Evolutionary conservation across 1,140 invertebrate species (phyloP), one percentile per base, ranked within the genome.

Genomic region (Battus philenor): DNA sequence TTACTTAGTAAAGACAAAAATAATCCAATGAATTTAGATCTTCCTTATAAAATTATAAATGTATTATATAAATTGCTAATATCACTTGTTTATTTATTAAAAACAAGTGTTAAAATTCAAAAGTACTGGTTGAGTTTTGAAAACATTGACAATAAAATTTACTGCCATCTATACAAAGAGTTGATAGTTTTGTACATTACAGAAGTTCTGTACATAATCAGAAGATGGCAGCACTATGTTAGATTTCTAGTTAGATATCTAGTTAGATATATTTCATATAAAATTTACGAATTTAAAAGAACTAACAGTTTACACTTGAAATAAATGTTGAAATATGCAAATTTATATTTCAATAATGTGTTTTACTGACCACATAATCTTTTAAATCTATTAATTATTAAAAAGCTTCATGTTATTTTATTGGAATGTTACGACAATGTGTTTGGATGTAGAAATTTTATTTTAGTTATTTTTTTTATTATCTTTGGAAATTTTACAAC

Each of bases 291-390:
- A n/a, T n/a, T n/a, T n/a, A n/a, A n/a, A n/a, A n/a, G n/a, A n/a
- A n/a, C n/a, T 61, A 49, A 7, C 58, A 54, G 45, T 44, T 73
- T 11, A 56, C 65, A 4, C 36, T 55, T 9, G 46, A 41, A 1
- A 68, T 75, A 38, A 63, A 73, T n/a, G 56, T 75, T 38, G n/a
- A 64, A 65, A 44, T 78, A 73, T 54, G 56, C 65, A 3, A 50
- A 59, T 13, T 58, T 59, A 43, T 62, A 50, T 50, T 49, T 75
- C n/a, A n/a, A n/a, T 9, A 59, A 29, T 10, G 10, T 73, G 2
- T 26, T 54, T 30, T 65, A 59, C 0, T 22, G 29, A 22, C 34
- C 66, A 27, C 59, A 58, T 50, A 78, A 78, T 51, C 60, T 69
- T 11, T 54, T 78, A 24, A 66, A 58, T 29, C 27, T 78, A 2